These are phyloP conservation scores for Indri indri DNA, from an alignment of 2,113 vertebrate species.

Conservation along the genomic window DNA sequence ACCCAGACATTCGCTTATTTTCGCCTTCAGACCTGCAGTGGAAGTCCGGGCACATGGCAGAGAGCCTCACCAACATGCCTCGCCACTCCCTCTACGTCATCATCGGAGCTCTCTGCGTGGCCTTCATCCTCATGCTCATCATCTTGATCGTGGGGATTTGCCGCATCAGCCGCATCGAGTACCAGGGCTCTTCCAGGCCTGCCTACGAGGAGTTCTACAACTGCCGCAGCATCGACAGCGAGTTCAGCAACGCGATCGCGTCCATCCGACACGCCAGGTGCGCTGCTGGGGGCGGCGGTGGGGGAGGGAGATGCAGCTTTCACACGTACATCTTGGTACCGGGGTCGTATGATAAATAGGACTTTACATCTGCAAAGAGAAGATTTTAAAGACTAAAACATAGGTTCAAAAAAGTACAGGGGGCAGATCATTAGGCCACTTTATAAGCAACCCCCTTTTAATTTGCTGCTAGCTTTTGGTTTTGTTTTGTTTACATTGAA, in stretches of 20 bases:
- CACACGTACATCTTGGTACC: rapidly evolving
- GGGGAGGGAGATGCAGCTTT: neutral
- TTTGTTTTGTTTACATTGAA: neutral
- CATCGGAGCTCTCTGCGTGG: slow-evolving; percentile 96
- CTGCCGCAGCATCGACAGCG: slow-evolving; percentile 98
- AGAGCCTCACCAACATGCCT: slow-evolving; percentile 95
- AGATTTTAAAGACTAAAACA: neutral
- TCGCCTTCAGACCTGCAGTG: slow-evolving; percentile 92
- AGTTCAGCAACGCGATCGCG: slow-evolving; percentile 96
- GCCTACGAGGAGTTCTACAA: slow-evolving; percentile 99
- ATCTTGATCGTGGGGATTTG: slow-evolving; percentile 99
- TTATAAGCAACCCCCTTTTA: neutral
- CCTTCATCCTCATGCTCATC: slow-evolving; percentile 98
- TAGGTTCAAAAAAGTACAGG: neutral
- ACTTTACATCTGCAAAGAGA: neutral
- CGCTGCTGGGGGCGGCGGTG: neutral
- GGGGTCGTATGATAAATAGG: no score
- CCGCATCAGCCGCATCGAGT: slow-evolving; percentile 99
- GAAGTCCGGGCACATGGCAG: slow-evolving; percentile 94
- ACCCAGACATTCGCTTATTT: rapidly evolving
- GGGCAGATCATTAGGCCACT: neutral
- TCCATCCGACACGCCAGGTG: slow-evolving; percentile 98
- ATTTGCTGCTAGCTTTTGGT: neutral
- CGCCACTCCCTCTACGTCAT: slow-evolving; percentile 98
- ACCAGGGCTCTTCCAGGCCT: slow-evolving; percentile 96